Percentiles rank a stretch among this genome's conserved stretches.
Conservation (phyloP, 2,888 invertebrate species). For the Syrphus vitripennis region DNA sequence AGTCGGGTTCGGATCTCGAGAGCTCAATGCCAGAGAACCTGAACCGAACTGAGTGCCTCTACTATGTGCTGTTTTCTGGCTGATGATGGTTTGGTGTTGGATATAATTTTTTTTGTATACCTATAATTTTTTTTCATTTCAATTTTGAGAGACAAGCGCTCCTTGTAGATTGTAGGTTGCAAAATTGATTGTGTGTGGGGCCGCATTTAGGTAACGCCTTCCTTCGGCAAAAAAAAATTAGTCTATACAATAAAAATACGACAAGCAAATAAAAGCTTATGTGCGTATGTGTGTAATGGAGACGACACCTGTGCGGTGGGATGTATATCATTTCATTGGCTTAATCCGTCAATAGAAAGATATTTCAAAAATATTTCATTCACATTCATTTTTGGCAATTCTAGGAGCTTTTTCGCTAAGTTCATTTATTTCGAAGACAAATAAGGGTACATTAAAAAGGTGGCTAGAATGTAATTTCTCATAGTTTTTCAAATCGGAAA, state of each 20-base stretch:
- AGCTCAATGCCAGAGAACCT: constrained; percentile 36
- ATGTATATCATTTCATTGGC: constrained; percentile 71
- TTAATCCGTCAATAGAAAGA: constrained; percentile 65
- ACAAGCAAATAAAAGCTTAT: constrained; percentile 56
- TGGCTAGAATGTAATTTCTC: neutral
- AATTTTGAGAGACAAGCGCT: constrained; percentile 70
- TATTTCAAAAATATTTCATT: constrained; percentile 48
- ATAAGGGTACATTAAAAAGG: neutral
- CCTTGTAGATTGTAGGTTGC: constrained; percentile 70
- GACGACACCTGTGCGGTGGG: constrained; percentile 68
- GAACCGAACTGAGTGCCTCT: constrained; percentile 13
- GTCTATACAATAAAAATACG: constrained; percentile 39
- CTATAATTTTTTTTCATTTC: no score
- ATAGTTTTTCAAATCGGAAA: neutral
- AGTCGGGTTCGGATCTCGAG: constrained; percentile 21
- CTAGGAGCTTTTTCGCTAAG: constrained; percentile 47
- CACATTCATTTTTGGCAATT: constrained; percentile 4
- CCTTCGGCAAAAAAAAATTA: constrained; percentile 50
- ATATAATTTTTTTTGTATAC: constrained; percentile 15
- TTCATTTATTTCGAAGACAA: neutral
- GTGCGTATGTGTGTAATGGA: constrained; percentile 35
- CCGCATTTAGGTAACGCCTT: constrained; percentile 73
- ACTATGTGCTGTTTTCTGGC: constrained; percentile 27
- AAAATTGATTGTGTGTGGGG: constrained; percentile 72
- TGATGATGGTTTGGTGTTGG: constrained; percentile 65